These are phyloP conservation scores for Hystrix brachyura DNA, from an alignment of 2,113 vertebrate species.

Conservation along the genomic window DNA sequence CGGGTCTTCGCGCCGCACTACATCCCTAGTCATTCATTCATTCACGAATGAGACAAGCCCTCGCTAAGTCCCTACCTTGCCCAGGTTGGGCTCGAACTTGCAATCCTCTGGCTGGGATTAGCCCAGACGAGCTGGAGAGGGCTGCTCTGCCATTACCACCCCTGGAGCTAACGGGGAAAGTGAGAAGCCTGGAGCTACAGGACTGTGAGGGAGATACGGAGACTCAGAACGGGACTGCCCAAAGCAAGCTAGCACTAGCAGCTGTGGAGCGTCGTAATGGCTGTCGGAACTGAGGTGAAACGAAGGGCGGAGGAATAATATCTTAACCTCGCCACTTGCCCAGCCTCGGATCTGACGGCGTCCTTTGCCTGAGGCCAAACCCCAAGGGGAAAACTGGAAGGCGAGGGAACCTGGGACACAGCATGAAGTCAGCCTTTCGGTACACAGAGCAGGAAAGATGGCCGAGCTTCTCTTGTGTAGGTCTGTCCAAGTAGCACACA, in stretches of 20 bases:
- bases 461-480: not conserved
- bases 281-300: not conserved
- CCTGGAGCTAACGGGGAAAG: not conserved
- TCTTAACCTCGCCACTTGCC: not conserved
- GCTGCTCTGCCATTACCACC: not conserved
- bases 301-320: not conserved
- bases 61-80: not conserved
- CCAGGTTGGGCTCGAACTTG: not conserved
- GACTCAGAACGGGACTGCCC: not conserved
- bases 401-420: not conserved
- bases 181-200: not conserved
- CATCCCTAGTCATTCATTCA: too few species aligned
- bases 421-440: not conserved
- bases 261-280: not conserved
- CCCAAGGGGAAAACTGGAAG: not conserved
- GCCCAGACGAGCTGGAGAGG: not conserved
- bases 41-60: too few species aligned
- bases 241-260: not conserved
- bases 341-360: not conserved
- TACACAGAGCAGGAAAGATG: not conserved
- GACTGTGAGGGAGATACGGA: not conserved
- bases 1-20: not conserved
- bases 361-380: not conserved
- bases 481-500: not conserved
- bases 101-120: not conserved